phyloP scores from a whole-genome alignment of 92 coral and sea anemone genomes.

The Porites cylindrica region DNA sequence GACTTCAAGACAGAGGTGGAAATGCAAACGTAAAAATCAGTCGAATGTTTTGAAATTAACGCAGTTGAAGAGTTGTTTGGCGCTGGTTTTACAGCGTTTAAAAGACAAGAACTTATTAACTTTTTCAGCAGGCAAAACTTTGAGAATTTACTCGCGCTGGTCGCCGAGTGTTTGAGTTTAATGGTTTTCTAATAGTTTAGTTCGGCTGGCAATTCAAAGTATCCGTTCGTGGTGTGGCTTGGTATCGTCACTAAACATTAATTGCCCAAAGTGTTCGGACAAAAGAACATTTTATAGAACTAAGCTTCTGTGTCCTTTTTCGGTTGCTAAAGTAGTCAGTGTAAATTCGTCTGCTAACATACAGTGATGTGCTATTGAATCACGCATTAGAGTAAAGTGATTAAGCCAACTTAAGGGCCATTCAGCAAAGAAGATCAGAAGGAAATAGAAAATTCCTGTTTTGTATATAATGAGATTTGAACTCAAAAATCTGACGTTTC shows the following conservation, averaged over 20 bases:
- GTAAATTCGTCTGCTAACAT: slow-evolving; percentile 22
- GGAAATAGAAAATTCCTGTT: not conserved
- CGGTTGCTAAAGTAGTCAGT: slow-evolving; percentile 35
- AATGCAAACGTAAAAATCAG: not conserved
- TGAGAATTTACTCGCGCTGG: slow-evolving; percentile 36
- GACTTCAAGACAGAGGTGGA: not conserved
- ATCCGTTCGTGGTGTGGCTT: not conserved
- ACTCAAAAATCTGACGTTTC: slow-evolving; percentile 12
- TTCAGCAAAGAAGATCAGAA: not conserved
- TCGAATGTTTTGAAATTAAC: slow-evolving; percentile 3
- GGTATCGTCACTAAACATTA: not conserved
- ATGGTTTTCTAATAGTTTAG: not conserved
- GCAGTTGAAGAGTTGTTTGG: not conserved
- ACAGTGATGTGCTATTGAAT: slow-evolving; percentile 39
- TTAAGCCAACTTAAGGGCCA: slow-evolving; percentile 19
- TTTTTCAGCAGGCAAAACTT: not conserved
- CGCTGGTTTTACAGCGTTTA: slow-evolving; percentile 49
- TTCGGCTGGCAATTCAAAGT: not conserved
- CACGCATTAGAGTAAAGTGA: slow-evolving; percentile 54
- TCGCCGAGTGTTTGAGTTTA: slow-evolving; percentile 24
- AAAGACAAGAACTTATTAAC: not conserved
- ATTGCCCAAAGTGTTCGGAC: not conserved
- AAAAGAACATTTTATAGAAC: too few relatives aligned
- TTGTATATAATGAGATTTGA: slow-evolving; percentile 44
- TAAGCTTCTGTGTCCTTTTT: not conserved